Conservation (phyloP, 2,888 invertebrate species). For the Myopa tessellatipennis region DNA sequence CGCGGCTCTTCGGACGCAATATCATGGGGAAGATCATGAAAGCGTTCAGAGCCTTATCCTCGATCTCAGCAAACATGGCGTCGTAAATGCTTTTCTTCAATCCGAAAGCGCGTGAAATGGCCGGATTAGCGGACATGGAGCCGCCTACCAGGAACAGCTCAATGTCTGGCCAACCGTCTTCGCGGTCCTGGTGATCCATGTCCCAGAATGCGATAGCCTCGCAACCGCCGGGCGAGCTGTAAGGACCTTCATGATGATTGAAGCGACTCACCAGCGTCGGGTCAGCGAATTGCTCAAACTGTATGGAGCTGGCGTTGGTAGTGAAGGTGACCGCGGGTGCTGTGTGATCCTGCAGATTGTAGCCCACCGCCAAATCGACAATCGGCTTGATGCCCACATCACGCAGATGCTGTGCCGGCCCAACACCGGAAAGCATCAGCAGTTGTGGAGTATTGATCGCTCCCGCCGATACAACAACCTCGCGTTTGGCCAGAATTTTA, state of each 20-base stretch:
- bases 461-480: conserved; percentile 80
- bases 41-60: conserved; percentile 63
- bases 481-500: conserved; percentile 72
- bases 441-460: conserved; percentile 83
- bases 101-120: conserved; percentile 68
- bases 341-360: conserved; percentile 75
- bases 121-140: conserved; percentile 66
- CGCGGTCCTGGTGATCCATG: conserved; percentile 70
- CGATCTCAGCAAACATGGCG: conserved; percentile 67
- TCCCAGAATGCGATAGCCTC: conserved; percentile 76
- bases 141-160: conserved; percentile 77
- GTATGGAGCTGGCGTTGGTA: conserved; percentile 66
- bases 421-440: conserved; percentile 80
- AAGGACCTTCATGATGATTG: conserved; percentile 66
- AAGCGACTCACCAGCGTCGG: conserved; percentile 59
- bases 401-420: conserved; percentile 71
- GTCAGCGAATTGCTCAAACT: conserved; percentile 64
- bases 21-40: conserved; percentile 75
- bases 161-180: conserved; percentile 74
- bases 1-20: conserved; percentile 77
- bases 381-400: conserved; percentile 71
- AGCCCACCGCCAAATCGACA: conserved; percentile 73
- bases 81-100: conserved; percentile 68
- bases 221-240: conserved; percentile 72
- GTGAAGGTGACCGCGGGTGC: conserved; percentile 77